Evolutionary conservation across 2,113 vertebrate genomes (phyloP).

Genomic region (Mesembrinibis cayennensis): DNA sequence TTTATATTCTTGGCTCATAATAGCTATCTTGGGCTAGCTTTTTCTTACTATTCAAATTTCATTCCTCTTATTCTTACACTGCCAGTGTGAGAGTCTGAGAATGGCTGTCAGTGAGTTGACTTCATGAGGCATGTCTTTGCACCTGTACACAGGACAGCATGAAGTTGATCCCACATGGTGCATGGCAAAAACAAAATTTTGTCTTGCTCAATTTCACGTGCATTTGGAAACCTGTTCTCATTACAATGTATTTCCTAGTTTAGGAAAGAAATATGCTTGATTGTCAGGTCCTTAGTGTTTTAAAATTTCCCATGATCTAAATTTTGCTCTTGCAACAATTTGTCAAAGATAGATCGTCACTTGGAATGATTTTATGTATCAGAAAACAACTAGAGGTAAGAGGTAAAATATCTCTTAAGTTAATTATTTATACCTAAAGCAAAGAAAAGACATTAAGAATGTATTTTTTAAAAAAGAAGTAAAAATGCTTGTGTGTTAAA

Average conservation of each 20-base stretch:
- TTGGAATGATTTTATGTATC: background rate
- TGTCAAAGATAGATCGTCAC: background rate
- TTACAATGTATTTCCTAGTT: background rate
- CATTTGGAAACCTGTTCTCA: background rate
- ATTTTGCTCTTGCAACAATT: background rate
- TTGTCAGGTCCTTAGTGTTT: background rate
- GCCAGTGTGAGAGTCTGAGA: background rate
- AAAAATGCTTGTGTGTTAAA: background rate
- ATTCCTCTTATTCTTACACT: background rate
- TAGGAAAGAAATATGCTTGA: background rate
- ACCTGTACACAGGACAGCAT: background rate
- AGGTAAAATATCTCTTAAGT: background rate
- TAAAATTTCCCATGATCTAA: background rate
- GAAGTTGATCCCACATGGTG: background rate
- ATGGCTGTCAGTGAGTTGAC: background rate
- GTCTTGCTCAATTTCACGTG: background rate
- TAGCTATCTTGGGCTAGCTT: background rate
- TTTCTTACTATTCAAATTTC: background rate
- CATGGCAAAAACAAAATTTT: background rate
- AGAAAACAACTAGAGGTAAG: background rate
- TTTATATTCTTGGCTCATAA: background rate
- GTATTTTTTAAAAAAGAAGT: background rate
- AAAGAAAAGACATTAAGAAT: background rate
- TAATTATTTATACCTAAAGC: background rate
- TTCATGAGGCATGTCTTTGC: background rate